Base-by-base conservation (phyloP, 2,797 vertebrate species). In the Falco naumanni region DNA sequence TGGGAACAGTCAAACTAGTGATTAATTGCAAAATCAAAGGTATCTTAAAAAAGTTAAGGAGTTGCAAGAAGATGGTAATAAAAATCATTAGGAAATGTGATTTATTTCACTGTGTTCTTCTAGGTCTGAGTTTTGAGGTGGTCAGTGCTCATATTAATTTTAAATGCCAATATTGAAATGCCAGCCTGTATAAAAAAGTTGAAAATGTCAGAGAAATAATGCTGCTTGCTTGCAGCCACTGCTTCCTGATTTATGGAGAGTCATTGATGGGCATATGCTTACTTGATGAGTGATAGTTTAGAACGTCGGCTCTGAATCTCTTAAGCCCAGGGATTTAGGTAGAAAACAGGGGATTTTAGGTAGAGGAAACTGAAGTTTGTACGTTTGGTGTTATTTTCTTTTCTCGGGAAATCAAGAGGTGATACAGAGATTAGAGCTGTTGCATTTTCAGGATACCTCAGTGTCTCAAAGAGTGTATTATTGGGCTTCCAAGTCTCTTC, bases 11-110 rank as follows among this genome's bases (percentile, higher is more conserved):
- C 86, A 90, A 86, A 66, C 51, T 19, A 72, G 63, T 16, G 77
- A 92, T n/a, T 87, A 80, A 96, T 77, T 90, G 64, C 86, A 70
- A 83, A 96, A 96, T 91, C 87, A 90, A 93, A 93, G 72, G 43
- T 39, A 16, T 53, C 76, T 61, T 94, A n/a, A 84, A 83, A 88
- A 91, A 93, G 54, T 90, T 82, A 90, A 76, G 59, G 61, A 86
- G 39, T 61, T 90, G 87, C 82, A 84, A 69, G 66, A 76, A 86
- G 72, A 24, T 4, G 2, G 45, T 76, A 63, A 69, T 87, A 91
- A 88, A 91, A 93, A 65, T 76, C 39, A 48, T 76, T 54, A 78
- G 34, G 65, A 57, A 63, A 45, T 24, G 48, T 69, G 85, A 79
- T 92, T 90, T 94, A 72, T 75, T 82, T 95, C 28, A 7, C 18